Base-by-base conservation (phyloP, 1,140 invertebrate genomes). In the Heterodera carotae region DNA sequence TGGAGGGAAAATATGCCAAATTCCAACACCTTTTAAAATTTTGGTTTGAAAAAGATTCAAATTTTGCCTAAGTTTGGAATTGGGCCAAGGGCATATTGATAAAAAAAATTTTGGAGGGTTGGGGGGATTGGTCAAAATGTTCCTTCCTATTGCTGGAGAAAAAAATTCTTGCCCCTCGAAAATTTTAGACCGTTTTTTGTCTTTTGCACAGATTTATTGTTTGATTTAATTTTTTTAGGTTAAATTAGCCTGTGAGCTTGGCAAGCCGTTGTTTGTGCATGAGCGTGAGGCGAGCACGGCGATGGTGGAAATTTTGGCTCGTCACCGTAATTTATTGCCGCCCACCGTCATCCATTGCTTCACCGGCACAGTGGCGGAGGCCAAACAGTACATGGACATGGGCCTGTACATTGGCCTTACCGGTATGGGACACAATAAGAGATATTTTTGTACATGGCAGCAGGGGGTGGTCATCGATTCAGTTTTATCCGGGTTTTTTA, bases 291-390 rank as follows among this genome's bases (percentile, higher is more conserved):
- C 94, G 39, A 93, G 95, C 86, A 90, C 91, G 12, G 93, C 95
- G 88, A 90, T 96, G 82, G 84, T 93, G 10, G 75, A 83, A 59
- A 85, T 89, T 43, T 77, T 89, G 29, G 62, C 67, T 22, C 82
- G 86, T 69, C 83, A 85, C 62, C 56, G 72, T 12, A 43, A 70
- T n/a, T 12, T 69, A 6, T 76, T 87, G 12, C 86, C 86, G 29
- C 91, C 93, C 22, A 91, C 93, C 69, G 91, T 97, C n/a, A 91
- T 97, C 71, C 94, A 96, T 89, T 95, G 94, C 80, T 97, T 96
- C 88, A 94, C 93, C 75, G 95, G 95, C n/a, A 93, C 92, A 22
- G 91, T 91, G 18, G 92, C 93, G 73, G 92, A 96, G 88, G 94
- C 93, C 0, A 89, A 93, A 78, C 91, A 91, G 79, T 96, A 96